These are phyloP conservation scores for Panulirus ornatus DNA, from an alignment of 1,140 invertebrate species.

Conservation along the genomic window DNA sequence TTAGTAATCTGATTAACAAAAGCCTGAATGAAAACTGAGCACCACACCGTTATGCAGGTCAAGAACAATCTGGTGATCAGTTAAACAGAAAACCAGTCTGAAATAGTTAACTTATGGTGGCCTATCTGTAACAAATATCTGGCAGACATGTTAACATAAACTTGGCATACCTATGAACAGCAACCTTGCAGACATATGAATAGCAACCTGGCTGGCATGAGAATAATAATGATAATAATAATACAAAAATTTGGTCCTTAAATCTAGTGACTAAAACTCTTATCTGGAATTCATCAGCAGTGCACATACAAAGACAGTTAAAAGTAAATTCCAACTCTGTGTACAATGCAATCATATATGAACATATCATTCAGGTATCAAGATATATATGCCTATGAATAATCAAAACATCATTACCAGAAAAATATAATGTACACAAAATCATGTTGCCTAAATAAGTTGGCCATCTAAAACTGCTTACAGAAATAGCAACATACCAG, in stretches of 20 bases:
- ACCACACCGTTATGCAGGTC: background rate
- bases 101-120: too few relatives aligned
- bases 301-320: constrained; percentile 17
- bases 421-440: background rate
- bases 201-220: background rate
- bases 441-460: background rate
- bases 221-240: background rate
- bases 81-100: too few relatives aligned
- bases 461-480: too few relatives aligned
- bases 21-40: background rate
- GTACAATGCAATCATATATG: background rate
- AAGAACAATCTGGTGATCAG: too few relatives aligned
- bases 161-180: background rate
- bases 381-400: background rate
- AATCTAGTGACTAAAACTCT: constrained; percentile 47
- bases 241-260: background rate
- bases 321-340: constrained; percentile 19
- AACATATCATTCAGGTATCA: background rate
- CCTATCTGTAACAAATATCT: too few relatives aligned
- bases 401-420: background rate
- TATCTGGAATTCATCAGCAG: constrained; percentile 41
- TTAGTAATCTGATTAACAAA: background rate
- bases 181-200: background rate
- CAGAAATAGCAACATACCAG: too few relatives aligned
- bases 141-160: background rate